Evolutionary conservation across 2,797 vertebrate species (phyloP), one percentile per base, ranked within the genome.

Genomic region (Thripadectes ignobilis): DNA sequence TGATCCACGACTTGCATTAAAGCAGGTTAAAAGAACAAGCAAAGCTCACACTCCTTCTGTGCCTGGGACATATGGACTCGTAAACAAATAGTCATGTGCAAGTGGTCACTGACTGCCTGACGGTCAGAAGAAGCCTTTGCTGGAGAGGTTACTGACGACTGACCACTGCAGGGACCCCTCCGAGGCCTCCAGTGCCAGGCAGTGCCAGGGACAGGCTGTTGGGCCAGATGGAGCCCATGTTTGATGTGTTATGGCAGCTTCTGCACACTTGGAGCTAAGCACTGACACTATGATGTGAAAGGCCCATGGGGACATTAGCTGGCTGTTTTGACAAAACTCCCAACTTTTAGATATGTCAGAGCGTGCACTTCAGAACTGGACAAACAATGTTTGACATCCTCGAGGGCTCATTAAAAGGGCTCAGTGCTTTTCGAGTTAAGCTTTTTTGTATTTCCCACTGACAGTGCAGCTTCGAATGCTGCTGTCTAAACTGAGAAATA

Each of bases 171-270:
- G 59, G 43, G 54, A 15, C 16, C n/a, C 38, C 18, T 84, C 14
- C 5, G 13, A 77, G n/a, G 34, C 13, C 13, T 54, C 30, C 0
- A 0, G 48, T 72, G 54, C 52, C 66, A 38, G 29, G 66, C 6
- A 14, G 29, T 61, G 41, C 30, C 66, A 65, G 58, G 32, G 17
- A 32, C 58, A 43, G 63, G 57, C 54, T 80, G 11, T 19, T 30
- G 49, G 41, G 54, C 5, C 39, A 69, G 55, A 30, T 0, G 0
- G 41, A 46, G 36, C 5, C 36, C 0, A 0, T 54, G 46, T 39
- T 41, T 58, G 58, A 85, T 83, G 29, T 54, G 54, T 59, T 52
- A 39, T 15, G 54, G 41, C 78, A 77, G 48, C 45, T 95, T 27
- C 39, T 88, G 49, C 38, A 6, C 45, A 9, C 72, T 46, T 65